Evolutionary conservation across 1,140 invertebrate species (phyloP).

Genomic region (Micrasema minimum): DNA sequence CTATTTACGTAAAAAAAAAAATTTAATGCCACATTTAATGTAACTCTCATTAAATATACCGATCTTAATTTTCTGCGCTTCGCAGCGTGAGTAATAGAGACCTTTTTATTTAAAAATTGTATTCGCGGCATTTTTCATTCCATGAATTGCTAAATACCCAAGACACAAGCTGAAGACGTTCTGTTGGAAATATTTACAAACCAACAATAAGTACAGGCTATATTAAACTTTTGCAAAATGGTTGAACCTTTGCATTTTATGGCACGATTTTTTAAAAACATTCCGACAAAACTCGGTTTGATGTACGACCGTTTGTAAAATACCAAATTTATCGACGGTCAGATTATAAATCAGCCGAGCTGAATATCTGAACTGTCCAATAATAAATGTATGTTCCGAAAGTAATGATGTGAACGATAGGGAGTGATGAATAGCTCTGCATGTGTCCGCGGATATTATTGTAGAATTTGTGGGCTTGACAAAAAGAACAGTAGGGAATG

Average conservation of each 20-base stretch:
- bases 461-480: constrained; percentile 2
- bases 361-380: constrained; percentile 28
- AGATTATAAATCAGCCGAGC: constrained; percentile 35
- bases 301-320: constrained; percentile 23
- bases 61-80: constrained; percentile 2
- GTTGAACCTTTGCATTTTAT: constrained; percentile 16
- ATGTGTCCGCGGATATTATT: constrained; percentile 30
- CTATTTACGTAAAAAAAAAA: not conserved
- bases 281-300: constrained; percentile 7
- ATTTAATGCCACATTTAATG: constrained; percentile 20
- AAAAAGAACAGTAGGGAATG: constrained; percentile 11
- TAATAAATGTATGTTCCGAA: constrained; percentile 45
- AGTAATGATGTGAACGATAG: constrained; percentile 40
- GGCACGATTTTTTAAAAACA: constrained; percentile 15
- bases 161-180: too few relatives aligned
- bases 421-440: constrained; percentile 34
- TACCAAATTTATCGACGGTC: constrained; percentile 41
- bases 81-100: not conserved
- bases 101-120: not conserved
- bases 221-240: too few relatives aligned
- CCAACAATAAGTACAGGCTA: too few relatives aligned
- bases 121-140: not conserved
- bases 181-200: too few relatives aligned
- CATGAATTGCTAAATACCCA: too few relatives aligned
- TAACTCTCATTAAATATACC: constrained; percentile 12